Evolutionary conservation across 2,888 invertebrate genomes (phyloP).

Genomic region (Ochropleura leucogaster): DNA sequence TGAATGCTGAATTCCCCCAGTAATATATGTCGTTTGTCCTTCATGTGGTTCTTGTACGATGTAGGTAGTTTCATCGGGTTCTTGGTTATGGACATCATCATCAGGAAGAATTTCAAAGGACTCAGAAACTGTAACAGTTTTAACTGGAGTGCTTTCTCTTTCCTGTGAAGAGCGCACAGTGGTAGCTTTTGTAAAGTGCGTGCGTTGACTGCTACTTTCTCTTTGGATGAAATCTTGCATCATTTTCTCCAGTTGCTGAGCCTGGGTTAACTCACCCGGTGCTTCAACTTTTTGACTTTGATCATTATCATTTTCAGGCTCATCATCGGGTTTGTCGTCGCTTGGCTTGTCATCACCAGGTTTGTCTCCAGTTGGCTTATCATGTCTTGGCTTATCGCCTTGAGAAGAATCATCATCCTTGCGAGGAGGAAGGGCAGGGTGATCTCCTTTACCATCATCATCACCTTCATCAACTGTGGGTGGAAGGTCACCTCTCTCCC

Average conservation of each 20-base stretch:
- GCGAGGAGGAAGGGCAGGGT: conserved; percentile 69
- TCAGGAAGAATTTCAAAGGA: conserved; percentile 66
- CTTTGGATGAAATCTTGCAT: conserved; percentile 78
- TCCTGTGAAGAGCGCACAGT: conserved; percentile 60
- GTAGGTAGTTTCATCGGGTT: conserved; percentile 66
- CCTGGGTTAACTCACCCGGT: conserved; percentile 59
- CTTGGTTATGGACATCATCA: conserved; percentile 50
- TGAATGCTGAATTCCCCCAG: conserved; percentile 74
- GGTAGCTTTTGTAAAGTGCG: conserved; percentile 57
- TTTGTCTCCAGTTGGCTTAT: conserved; percentile 53
- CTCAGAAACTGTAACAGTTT: conserved; percentile 69
- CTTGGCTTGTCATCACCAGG: conserved; percentile 57
- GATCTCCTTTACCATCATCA: conserved; percentile 73
- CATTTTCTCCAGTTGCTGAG: conserved; percentile 68
- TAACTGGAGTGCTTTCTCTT: conserved; percentile 68
- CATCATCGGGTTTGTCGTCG: conserved; percentile 57
- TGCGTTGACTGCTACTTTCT: conserved; percentile 67
- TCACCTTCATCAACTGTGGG: conserved; percentile 76
- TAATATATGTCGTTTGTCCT: conserved; percentile 61
- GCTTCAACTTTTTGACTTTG: conserved; percentile 49
- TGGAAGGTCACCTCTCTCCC: conserved; percentile 89
- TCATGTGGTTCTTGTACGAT: conserved; percentile 76
- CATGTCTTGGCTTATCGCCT: conserved; percentile 45
- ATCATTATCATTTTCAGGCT: conserved; percentile 51
- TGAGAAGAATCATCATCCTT: conserved; percentile 51